Evolutionary conservation across 2,797 vertebrate genomes (phyloP).

Genomic region (Pipistrellus kuhlii): DNA sequence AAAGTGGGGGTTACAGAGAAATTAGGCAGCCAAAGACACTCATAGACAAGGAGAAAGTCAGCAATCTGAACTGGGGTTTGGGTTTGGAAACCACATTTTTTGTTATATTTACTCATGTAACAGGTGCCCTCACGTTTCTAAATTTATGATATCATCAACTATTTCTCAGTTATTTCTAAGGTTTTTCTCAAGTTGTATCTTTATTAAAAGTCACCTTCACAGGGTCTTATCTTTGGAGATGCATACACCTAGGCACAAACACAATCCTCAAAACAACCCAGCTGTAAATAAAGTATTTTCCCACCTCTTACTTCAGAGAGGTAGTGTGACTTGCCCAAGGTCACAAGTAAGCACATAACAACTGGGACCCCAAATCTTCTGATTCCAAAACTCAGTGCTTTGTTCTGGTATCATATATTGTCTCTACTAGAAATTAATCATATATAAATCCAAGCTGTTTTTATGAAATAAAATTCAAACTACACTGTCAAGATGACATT

Average conservation of each 20-base stretch:
- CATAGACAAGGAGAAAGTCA: slow-evolving; percentile 44
- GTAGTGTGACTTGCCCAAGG: background rate
- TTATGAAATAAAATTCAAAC: slow-evolving; percentile 60
- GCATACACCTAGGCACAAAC: background rate
- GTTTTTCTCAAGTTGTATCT: background rate
- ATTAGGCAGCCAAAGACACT: slow-evolving; percentile 54
- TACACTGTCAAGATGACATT: background rate
- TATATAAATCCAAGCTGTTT: slow-evolving; percentile 8
- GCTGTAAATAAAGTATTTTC: background rate
- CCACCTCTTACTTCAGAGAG: slow-evolving; percentile 28
- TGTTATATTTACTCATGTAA: slow-evolving; percentile 42
- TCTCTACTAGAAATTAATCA: background rate
- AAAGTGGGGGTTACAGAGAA: slow-evolving; percentile 29
- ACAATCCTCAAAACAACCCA: background rate
- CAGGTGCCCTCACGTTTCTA: background rate
- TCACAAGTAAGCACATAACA: background rate
- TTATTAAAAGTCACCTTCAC: background rate
- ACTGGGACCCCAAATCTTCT: background rate
- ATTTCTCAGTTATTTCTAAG: background rate
- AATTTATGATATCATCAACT: background rate
- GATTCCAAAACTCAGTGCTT: slow-evolving; percentile 22
- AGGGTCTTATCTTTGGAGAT: background rate
- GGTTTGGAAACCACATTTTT: slow-evolving; percentile 58
- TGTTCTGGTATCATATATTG: background rate
- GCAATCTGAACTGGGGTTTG: slow-evolving; percentile 34